A percentile compares a stretch with the other conserved stretches of the same genome.
phyloP scores from a whole-genome alignment of 2,113 vertebrate genomes.

The Dolichotis patagonum region DNA sequence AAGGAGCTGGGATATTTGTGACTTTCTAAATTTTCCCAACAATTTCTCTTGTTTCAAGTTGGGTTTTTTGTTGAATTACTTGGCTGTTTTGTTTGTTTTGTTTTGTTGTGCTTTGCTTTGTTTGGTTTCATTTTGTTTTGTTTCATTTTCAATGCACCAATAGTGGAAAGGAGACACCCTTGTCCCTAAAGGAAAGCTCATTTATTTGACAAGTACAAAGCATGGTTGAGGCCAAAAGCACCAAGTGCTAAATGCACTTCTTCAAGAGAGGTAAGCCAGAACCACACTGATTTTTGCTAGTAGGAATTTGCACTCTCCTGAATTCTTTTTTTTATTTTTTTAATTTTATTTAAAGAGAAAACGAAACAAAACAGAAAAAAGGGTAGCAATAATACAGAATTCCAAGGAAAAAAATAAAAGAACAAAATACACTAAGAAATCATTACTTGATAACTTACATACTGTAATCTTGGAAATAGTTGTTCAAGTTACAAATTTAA shows the following conservation, averaged over 20 bases:
- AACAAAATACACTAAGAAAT: too few relatives aligned
- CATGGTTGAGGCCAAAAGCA: too few relatives aligned
- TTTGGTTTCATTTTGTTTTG: neutral
- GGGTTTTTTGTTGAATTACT: neutral
- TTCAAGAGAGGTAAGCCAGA: rapidly evolving
- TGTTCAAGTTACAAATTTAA: too few relatives aligned
- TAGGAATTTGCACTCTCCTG: neutral
- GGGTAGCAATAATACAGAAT: too few relatives aligned
- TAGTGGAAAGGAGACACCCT: neutral
- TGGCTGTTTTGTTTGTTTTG: neutral
- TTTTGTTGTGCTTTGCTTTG: neutral
- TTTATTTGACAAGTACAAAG: neutral
- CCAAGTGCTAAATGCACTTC: neutral
- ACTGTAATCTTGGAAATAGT: too few relatives aligned
- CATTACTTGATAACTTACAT: too few relatives aligned
- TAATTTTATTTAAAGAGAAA: too few relatives aligned
- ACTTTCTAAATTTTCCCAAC: neutral
- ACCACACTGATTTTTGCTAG: neutral
- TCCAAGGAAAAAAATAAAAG: too few relatives aligned
- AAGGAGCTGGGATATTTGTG: neutral
- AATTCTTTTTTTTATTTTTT: too few relatives aligned
- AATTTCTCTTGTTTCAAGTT: neutral
- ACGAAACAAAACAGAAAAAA: too few relatives aligned
- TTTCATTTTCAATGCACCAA: neutral
- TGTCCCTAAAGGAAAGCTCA: neutral